Evolutionary conservation across 2,113 vertebrate genomes (phyloP).

Genomic region (Misgurnus anguillicaudatus): DNA sequence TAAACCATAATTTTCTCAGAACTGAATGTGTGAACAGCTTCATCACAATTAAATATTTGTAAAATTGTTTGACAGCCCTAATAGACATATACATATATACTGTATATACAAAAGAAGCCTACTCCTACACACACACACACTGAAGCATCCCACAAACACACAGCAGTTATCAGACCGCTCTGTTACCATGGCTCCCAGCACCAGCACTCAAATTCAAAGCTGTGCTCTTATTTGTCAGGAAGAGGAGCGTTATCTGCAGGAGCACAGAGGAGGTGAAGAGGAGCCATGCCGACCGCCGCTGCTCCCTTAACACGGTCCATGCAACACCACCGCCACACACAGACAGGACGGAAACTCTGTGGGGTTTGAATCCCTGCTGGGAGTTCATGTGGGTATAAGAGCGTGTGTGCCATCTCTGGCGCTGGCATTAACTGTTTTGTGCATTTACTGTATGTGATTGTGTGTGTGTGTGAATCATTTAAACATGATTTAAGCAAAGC

Average conservation of each 20-base stretch:
- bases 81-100: not conserved
- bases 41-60: too few species aligned
- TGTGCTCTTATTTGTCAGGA: not conserved
- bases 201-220: slow-evolving; percentile 26
- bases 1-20: too few species aligned
- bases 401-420: slow-evolving; percentile 36
- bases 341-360: slow-evolving; percentile 40
- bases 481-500: not conserved
- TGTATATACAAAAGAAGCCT: slow-evolving; percentile 15
- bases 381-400: not conserved
- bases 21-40: too few species aligned
- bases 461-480: not conserved
- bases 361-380: slow-evolving; percentile 34
- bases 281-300: slow-evolving; percentile 46
- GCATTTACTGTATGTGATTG: slow-evolving; percentile 12
- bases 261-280: slow-evolving; percentile 43
- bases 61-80: too few species aligned
- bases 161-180: slow-evolving; percentile 44
- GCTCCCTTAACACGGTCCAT: slow-evolving; percentile 29
- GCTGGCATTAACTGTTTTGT: not conserved
- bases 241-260: slow-evolving; percentile 18
- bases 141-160: slow-evolving; percentile 42
- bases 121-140: slow-evolving; percentile 23
- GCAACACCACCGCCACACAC: slow-evolving; percentile 40
- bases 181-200: slow-evolving; percentile 56